Conservation (phyloP, 2,888 invertebrate species). For the Synergus itoensis region DNA sequence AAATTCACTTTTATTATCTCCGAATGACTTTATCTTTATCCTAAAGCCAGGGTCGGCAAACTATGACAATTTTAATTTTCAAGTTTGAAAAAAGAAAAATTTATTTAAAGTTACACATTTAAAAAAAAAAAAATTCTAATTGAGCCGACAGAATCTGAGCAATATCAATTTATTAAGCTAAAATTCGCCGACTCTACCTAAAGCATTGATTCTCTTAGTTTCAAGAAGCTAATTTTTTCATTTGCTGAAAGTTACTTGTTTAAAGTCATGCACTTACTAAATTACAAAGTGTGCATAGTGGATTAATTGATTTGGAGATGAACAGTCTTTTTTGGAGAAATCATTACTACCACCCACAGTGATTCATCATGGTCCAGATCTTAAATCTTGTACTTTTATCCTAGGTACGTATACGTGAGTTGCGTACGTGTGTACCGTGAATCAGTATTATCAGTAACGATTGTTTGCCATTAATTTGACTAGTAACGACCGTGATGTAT, state of each 20-base stretch:
- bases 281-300: neutral
- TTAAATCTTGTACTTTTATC: conserved; percentile 1
- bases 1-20: neutral
- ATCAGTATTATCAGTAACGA: conserved; percentile 43
- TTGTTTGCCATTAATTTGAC: conserved; percentile 47
- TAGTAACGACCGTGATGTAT: neutral
- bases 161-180: too few relatives aligned
- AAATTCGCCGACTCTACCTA: neutral
- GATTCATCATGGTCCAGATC: neutral
- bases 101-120: too few relatives aligned
- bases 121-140: too few relatives aligned
- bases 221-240: neutral
- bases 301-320: neutral
- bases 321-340: conserved; percentile 4
- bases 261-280: neutral
- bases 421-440: conserved; percentile 43
- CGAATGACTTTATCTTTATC: neutral
- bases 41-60: neutral
- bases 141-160: too few relatives aligned
- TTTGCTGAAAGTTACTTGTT: neutral
- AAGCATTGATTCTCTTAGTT: neutral
- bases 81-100: too few relatives aligned
- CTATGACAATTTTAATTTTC: too few relatives aligned
- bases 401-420: conserved; percentile 51
- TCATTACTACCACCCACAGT: conserved; percentile 14